Percentiles rank a stretch among this genome's conserved stretches.
phyloP scores from a whole-genome alignment of 2,888 invertebrate species.

The Trachelus stipa region DNA sequence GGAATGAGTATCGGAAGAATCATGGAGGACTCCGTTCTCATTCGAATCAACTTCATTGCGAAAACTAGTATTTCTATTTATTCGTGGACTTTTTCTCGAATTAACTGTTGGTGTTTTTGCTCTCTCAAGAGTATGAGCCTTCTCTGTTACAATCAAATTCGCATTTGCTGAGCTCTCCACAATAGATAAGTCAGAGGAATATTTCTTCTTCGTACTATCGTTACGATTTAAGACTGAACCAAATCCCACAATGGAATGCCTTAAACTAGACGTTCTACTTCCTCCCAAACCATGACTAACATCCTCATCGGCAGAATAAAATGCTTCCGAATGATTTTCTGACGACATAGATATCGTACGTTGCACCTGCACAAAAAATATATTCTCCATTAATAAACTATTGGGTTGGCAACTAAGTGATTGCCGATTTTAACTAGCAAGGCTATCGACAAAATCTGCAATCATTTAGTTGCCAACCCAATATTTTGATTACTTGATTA shows the following conservation, averaged over 20 bases:
- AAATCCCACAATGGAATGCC: constrained; percentile 76
- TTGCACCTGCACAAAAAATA: constrained; percentile 69
- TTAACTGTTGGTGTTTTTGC: constrained; percentile 40
- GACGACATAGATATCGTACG: constrained; percentile 89
- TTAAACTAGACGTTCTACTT: constrained; percentile 76
- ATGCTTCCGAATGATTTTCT: constrained; percentile 91
- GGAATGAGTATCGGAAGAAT: constrained; percentile 81
- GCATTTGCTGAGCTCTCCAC: constrained; percentile 60
- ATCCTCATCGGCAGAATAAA: constrained; percentile 95
- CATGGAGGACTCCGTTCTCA: constrained; percentile 63
- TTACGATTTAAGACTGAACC: constrained; percentile 66
- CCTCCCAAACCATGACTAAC: constrained; percentile 71
- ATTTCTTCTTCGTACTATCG: constrained; percentile 69
- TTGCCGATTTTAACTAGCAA: too few species aligned
- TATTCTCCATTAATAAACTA: constrained; percentile 3
- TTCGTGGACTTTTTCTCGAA: constrained; percentile 46
- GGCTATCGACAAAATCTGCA: too few species aligned
- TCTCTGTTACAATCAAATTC: constrained; percentile 48
- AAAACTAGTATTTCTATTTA: constrained; percentile 43
- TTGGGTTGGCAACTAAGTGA: too few species aligned
- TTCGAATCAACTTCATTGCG: constrained; percentile 36
- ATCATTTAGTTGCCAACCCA: too few species aligned
- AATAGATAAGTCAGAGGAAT: constrained; percentile 72
- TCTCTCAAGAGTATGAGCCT: constrained; percentile 61
- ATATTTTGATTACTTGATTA: neutral